These are phyloP conservation scores for Eumeta japonica DNA, from an alignment of 1,140 invertebrate species.

Conservation along the genomic window DNA sequence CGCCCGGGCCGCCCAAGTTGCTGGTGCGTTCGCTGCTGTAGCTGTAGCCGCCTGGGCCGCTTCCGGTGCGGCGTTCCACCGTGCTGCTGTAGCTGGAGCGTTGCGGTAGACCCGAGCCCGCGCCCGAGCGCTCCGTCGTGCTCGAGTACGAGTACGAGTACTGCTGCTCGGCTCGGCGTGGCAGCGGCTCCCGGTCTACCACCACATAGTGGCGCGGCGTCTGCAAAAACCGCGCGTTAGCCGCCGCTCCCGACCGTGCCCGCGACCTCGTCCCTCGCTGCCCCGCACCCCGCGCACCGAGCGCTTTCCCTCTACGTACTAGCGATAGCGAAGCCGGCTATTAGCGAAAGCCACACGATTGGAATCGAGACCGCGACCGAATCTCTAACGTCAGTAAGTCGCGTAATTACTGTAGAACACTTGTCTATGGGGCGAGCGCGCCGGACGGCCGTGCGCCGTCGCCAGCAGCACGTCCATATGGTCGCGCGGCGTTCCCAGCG, in stretches of 20 bases:
- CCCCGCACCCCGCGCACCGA: conserved; percentile 40
- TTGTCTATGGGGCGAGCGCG: conserved; percentile 49
- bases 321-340: conserved; percentile 8
- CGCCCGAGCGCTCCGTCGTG: conserved; percentile 43
- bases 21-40: conserved; percentile 72
- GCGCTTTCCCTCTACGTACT: conserved; percentile 3
- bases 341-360: conserved; percentile 44
- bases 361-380: too few species aligned
- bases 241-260: conserved; percentile 35
- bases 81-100: conserved; percentile 65
- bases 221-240: conserved; percentile 56
- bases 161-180: conserved; percentile 71
- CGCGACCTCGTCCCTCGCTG: conserved; percentile 13
- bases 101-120: conserved; percentile 54
- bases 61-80: conserved; percentile 66
- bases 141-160: conserved; percentile 81
- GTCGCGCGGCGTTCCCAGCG: conserved; percentile 58
- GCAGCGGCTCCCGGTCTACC: conserved; percentile 69
- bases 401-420: conserved; percentile 57
- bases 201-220: conserved; percentile 83
- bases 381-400: conserved; percentile 44
- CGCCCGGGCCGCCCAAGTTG: conserved; percentile 72
- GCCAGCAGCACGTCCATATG: conserved; percentile 64
- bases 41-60: conserved; percentile 67
- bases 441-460: conserved; percentile 57